Evolutionary conservation across 1,140 invertebrate species (phyloP).

Genomic region (Colletes latitarsis): DNA sequence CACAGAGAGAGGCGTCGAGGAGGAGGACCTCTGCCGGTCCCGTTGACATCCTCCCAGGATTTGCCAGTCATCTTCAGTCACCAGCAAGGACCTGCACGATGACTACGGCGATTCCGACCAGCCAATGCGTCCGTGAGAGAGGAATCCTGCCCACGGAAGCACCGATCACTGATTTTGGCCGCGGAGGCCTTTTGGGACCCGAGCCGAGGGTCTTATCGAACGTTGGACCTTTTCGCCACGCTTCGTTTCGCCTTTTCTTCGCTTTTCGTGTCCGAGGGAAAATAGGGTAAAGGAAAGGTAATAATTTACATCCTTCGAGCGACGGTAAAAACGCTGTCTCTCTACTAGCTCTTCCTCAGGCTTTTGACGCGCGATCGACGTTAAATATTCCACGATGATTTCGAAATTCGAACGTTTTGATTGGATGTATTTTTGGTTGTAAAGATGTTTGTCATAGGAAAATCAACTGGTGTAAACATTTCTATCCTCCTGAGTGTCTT

Average conservation of each 20-base stretch:
- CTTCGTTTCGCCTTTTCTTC: slow-evolving; percentile 9
- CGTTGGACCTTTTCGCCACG: slow-evolving; percentile 24
- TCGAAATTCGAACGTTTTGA: too few species aligned
- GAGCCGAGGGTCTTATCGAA: slow-evolving; percentile 13
- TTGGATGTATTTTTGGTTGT: too few species aligned
- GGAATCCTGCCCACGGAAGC: slow-evolving; percentile 58
- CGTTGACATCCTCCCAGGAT: slow-evolving; percentile 61
- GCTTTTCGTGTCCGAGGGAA: neutral
- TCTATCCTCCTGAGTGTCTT: too few species aligned
- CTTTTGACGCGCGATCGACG: too few species aligned
- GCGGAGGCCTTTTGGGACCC: neutral
- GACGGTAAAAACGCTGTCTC: too few species aligned
- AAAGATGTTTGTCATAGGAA: too few species aligned
- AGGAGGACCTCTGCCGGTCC: slow-evolving; percentile 42
- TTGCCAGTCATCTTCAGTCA: slow-evolving; percentile 54
- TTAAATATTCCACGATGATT: too few species aligned
- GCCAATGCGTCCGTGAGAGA: slow-evolving; percentile 49
- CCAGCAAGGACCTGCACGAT: slow-evolving; percentile 44
- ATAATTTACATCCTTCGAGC: slow-evolving; percentile 33
- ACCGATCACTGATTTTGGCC: slow-evolving; percentile 30
- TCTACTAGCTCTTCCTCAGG: too few species aligned
- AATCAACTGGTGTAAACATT: too few species aligned
- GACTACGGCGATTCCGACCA: slow-evolving; percentile 53
- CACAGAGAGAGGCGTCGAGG: slow-evolving; percentile 1
- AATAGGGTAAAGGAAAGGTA: neutral